Evolutionary conservation across 2,888 invertebrate species (phyloP), one percentile per base, ranked within the genome.

Genomic region (Tubulanus polymorphus): DNA sequence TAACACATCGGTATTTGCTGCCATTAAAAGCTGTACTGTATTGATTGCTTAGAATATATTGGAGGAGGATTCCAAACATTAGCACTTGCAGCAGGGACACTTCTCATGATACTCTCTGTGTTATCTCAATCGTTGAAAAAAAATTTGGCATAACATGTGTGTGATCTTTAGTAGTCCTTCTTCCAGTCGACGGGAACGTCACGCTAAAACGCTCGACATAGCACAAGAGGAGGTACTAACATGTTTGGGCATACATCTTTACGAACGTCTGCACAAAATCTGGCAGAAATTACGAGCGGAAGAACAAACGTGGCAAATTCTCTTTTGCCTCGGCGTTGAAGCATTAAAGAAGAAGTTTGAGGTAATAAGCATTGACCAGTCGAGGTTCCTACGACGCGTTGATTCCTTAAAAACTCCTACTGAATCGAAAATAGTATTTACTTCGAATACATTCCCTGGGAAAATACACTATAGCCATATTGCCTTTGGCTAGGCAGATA

Each of bases 141-240:
- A 51, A 37, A 49, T 12, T 23, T 15, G 27, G 8, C 12, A 27
- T 8, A n/a, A 12, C 54, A 57, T 26, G 18, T 37, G 37, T 45
- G 8, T 20, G 23, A 23, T 8, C 8, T n/a, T n/a, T n/a, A n/a
- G n/a, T n/a, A 37, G 46, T 28, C 28, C 29, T 56, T 55, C 5
- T 54, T 68, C 68, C 61, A 76, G 89, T 74, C 86, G 89, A 65
- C 84, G 93, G 60, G 94, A 94, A 79, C 85, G 94, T 55, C 94
- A 95, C 78, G 94, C 94, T 6, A 94, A 94, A 81, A 94, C 94
- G n/a, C 81, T 95, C 68, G 94, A 94, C 83, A 92, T 93, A 63
- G 94, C 94, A 67, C 94, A 95, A 81, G 93, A 94, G 80, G 94
- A 95, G 82, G 93, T 95, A 55, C 83, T 95, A 63, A 93, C 93